Conservation (phyloP, 1,140 invertebrate species). For the Heliconius congener region DNA sequence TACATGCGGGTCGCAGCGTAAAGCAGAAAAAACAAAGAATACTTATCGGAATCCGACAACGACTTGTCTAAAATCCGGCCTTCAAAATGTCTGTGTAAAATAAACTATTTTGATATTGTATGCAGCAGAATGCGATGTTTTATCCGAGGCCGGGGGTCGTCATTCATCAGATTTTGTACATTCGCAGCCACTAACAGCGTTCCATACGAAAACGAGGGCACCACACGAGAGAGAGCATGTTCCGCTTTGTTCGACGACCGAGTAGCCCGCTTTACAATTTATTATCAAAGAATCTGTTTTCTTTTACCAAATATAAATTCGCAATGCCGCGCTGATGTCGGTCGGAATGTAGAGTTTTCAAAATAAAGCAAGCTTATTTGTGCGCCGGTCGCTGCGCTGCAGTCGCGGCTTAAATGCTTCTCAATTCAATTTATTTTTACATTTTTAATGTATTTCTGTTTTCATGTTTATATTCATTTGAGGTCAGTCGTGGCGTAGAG, state of each 20-base stretch:
- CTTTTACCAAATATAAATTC: slow-evolving; percentile 11
- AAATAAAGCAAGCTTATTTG: neutral
- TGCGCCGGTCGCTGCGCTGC: neutral
- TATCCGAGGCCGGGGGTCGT: neutral
- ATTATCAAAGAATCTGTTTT: slow-evolving; percentile 19
- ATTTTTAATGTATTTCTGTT: too few relatives aligned
- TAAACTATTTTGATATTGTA: slow-evolving; percentile 6
- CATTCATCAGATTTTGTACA: slow-evolving; percentile 17
- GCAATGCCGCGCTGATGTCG: neutral
- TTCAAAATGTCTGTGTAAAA: slow-evolving; percentile 12
- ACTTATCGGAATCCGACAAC: neutral
- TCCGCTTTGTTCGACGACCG: slow-evolving; percentile 12
- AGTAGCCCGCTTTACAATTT: slow-evolving; percentile 8
- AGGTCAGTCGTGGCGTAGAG: too few relatives aligned
- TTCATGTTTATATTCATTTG: too few relatives aligned
- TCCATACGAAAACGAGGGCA: slow-evolving; percentile 9
- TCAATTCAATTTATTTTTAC: neutral
- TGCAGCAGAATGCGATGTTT: slow-evolving; percentile 2
- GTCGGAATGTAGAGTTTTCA: neutral
- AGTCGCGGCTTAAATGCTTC: neutral
- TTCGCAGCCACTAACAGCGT: slow-evolving; percentile 18
- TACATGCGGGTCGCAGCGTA: too few relatives aligned
- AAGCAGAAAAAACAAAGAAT: too few relatives aligned
- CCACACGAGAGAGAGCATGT: neutral
- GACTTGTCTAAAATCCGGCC: neutral